Percentiles rank a stretch among this genome's conserved stretches.
Evolutionary conservation across 2,113 vertebrate genomes (phyloP).

Genomic region (Chloebia gouldiae): DNA sequence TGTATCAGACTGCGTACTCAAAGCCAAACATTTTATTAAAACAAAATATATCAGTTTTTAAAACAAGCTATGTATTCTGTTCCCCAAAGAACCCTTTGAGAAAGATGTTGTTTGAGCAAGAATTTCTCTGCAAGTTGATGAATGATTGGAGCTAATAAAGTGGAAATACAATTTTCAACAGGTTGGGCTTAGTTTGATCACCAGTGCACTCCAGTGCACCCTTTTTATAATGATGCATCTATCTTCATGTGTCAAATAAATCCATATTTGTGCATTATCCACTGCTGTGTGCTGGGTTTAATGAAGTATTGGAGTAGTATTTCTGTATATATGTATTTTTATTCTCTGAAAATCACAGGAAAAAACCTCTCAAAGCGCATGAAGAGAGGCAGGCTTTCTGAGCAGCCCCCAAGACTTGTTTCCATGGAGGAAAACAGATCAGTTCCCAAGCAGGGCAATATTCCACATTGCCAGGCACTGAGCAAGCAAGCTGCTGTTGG

Average conservation of each 20-base stretch:
- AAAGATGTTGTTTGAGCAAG: constrained; percentile 27
- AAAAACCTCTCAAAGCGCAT: neutral
- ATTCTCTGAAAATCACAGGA: neutral
- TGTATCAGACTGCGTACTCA: constrained; percentile 48
- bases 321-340: neutral
- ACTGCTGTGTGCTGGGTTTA: neutral
- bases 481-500: neutral
- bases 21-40: constrained; percentile 69
- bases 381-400: neutral
- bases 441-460: neutral
- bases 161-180: constrained; percentile 59
- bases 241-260: constrained; percentile 9
- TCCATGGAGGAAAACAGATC: neutral
- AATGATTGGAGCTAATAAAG: constrained; percentile 57
- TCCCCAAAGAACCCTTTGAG: constrained; percentile 34
- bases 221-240: neutral
- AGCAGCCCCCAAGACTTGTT: neutral
- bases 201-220: neutral
- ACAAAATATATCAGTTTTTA: constrained; percentile 63
- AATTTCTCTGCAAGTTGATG: constrained; percentile 42
- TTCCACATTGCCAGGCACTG: neutral
- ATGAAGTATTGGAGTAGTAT: neutral
- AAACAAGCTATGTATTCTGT: constrained; percentile 50
- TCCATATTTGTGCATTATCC: neutral
- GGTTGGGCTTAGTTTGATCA: constrained; percentile 49